Evolutionary conservation across 2,113 vertebrate genomes (phyloP), one percentile per base, ranked within the genome.

Genomic region (Hassar affinis): DNA sequence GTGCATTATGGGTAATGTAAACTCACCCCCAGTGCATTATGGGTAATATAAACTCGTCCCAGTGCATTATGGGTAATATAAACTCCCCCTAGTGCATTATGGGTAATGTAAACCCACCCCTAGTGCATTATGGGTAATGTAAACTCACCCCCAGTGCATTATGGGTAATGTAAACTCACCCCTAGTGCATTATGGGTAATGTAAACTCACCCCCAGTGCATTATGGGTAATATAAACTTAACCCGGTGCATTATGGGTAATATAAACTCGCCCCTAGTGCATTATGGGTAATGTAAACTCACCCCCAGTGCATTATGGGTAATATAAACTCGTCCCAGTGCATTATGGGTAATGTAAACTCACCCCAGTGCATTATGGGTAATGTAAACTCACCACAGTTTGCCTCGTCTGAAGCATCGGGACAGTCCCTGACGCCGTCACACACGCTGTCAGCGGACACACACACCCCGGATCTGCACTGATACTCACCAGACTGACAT

Each of bases 341-440:
- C 22, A 45, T 42, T 30, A 12, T 22, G 38, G 38, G 38, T 42
- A 47, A 18, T 30, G 6, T 57, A 47, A 52, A 25, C 38, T 38
- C 52, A 33, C 8, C 47, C 4, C 25, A 35, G 15, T 76, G 74
- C 74, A 76, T 54, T 2, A 11, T 52, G 47, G 47, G 49, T 47
- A 51, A 45, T 51, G 68, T 45, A 51, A 88, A 59, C 86, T 90
- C 93, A 99, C 98, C 92, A 80, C 98, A 99, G 0, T 94, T 74
- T 0, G 89, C 86, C 92, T 99, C 97, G 51, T 99, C 98, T 0
- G 96, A 96, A 68, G 90, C 93, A 2, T 99, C 97, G 6, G 89
- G 64, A 88, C 98, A 99, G 30, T 98, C 90, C 1, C 74, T 69
- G 0, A 87, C 0, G 0, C 87, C 87, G 0, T 99, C 92, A 92